phyloP scores from a whole-genome alignment of 2,113 vertebrate species.

The Corythaeola cristata region DNA sequence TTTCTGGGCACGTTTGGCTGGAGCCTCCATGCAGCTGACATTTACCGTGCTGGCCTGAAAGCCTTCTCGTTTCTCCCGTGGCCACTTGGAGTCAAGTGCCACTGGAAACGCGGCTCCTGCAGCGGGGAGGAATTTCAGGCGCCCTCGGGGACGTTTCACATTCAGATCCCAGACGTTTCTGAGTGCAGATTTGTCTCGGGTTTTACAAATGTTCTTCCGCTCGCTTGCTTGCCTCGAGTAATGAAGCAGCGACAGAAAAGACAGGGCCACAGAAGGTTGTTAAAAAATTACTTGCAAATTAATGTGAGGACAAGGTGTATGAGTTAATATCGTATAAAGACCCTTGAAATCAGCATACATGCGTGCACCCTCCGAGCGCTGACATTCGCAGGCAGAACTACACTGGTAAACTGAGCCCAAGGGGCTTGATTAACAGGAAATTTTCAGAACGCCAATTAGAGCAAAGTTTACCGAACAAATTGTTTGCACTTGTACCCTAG shows the following conservation, averaged over 20 bases:
- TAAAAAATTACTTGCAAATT: slow-evolving; percentile 60
- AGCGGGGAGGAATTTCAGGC: not conserved
- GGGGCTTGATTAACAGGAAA: slow-evolving; percentile 82
- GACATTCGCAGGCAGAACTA: slow-evolving; percentile 63
- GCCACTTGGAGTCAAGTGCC: not conserved
- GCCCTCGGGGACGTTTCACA: accelerated
- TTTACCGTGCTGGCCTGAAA: not conserved
- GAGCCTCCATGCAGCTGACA: not conserved
- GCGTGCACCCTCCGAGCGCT: slow-evolving; percentile 21
- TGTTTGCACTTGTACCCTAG: slow-evolving; percentile 81
- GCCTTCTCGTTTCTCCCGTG: not conserved
- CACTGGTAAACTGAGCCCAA: slow-evolving; percentile 70
- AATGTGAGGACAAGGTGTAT: slow-evolving; percentile 48
- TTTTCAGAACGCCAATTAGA: slow-evolving; percentile 81
- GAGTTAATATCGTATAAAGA: slow-evolving; percentile 65
- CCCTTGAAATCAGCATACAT: slow-evolving; percentile 25
- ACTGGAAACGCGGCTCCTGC: not conserved
- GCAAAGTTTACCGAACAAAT: slow-evolving; percentile 83
- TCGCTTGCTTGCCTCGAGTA: not conserved
- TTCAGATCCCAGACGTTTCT: not conserved
- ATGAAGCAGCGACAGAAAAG: slow-evolving; percentile 20
- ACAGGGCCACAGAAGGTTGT: slow-evolving; percentile 39
- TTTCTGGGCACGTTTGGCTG: not conserved
- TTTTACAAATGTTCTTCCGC: not conserved
- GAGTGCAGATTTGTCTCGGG: not conserved